These are phyloP conservation scores for Edolisoma coerulescens DNA, from an alignment of 2,113 vertebrate genomes.

Conservation along the genomic window DNA sequence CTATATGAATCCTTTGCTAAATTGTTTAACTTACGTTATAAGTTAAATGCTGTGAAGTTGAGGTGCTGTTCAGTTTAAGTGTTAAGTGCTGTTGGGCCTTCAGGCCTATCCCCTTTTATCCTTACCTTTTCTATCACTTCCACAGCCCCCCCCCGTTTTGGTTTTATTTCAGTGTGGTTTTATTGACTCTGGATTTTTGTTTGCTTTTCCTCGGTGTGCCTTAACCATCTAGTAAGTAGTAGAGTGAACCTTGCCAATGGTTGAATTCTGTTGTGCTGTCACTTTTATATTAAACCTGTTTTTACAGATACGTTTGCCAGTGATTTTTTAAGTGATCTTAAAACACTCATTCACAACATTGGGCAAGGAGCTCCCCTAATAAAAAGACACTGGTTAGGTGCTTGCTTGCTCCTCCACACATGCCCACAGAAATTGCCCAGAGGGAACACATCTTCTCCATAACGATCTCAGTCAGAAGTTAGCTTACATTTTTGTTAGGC, in stretches of 20 bases:
- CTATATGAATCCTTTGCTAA: not conserved
- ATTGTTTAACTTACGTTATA: not conserved
- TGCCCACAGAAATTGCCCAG: not conserved
- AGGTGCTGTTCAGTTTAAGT: not conserved
- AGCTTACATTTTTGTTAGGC: conserved; percentile 1
- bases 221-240: not conserved
- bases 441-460: not conserved
- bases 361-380: not conserved
- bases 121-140: not conserved
- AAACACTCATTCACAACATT: fast-evolving
- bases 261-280: not conserved
- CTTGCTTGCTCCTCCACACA: not conserved
- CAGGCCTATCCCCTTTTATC: not conserved
- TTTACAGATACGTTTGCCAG: not conserved
- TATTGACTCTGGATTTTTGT: not conserved
- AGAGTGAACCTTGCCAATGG: not conserved
- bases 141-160: not conserved
- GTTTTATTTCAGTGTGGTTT: not conserved
- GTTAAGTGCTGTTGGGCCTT: not conserved
- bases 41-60: not conserved
- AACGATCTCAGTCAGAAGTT: not conserved
- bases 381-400: not conserved
- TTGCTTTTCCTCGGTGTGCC: not conserved
- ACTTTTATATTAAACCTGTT: not conserved
- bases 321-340: not conserved